These are phyloP conservation scores for Vidua chalybeata DNA, from an alignment of 2,113 vertebrate genomes.

Conservation along the genomic window DNA sequence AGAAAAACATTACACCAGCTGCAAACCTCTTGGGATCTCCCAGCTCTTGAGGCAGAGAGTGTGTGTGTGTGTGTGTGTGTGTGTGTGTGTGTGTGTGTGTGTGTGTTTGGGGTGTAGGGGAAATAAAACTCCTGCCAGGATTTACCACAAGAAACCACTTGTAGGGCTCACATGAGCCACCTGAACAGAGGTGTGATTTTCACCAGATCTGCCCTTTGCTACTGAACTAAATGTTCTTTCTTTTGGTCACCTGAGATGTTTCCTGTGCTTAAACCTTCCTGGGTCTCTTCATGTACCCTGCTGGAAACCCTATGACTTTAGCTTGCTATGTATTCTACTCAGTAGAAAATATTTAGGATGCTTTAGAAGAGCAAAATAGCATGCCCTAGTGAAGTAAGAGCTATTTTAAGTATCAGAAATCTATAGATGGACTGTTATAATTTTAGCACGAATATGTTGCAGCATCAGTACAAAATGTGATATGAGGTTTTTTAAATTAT, in stretches of 20 bases:
- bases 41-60: neutral
- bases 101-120: neutral
- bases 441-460: neutral
- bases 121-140: neutral
- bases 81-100: neutral
- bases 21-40: neutral
- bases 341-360: neutral
- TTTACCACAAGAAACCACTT: neutral
- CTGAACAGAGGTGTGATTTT: neutral
- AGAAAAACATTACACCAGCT: neutral
- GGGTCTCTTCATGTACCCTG: neutral
- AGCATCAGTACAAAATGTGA: neutral
- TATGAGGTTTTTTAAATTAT: too few species aligned
- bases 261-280: neutral
- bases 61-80: neutral
- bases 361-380: neutral
- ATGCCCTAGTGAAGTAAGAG: neutral
- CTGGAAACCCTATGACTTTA: neutral
- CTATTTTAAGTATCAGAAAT: neutral
- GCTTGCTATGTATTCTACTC: neutral
- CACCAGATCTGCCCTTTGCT: slow-evolving; percentile 7
- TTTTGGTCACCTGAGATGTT: neutral
- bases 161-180: neutral
- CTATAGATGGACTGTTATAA: neutral
- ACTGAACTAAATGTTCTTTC: neutral